Conservation (phyloP, 1,140 invertebrate genomes). For the Drosophila repleta region DNA sequence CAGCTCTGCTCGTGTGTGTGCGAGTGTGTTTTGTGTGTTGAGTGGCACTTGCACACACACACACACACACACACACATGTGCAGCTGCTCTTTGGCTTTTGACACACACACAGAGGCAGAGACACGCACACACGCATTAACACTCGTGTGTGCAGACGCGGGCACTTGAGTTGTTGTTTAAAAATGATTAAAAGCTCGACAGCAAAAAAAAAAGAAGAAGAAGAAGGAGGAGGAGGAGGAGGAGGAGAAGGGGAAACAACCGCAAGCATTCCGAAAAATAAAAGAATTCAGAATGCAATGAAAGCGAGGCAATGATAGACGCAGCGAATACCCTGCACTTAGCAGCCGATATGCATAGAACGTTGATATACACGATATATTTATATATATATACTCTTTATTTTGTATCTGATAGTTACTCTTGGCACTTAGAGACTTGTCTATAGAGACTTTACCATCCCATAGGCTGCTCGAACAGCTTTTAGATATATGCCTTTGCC, state of each 20-base stretch:
- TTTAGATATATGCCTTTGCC: no score
- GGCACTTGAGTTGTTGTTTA: conserved; percentile 61
- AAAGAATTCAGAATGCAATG: conserved; percentile 14
- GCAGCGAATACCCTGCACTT: neutral
- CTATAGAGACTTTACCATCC: no score
- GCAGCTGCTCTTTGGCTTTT: conserved; percentile 43
- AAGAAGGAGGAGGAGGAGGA: no score
- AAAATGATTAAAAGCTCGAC: conserved; percentile 63
- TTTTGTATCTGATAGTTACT: no score
- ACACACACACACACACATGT: conserved; percentile 3
- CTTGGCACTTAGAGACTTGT: no score
- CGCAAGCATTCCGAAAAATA: conserved; percentile 19
- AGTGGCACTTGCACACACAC: conserved; percentile 48
- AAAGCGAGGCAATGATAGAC: neutral
- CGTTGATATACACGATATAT: no score
- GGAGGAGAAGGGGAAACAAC: no score
- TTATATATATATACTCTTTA: no score
- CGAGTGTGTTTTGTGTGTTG: conserved; percentile 49
- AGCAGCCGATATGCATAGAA: no score
- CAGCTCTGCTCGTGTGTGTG: conserved; percentile 11
- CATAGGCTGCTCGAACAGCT: no score
- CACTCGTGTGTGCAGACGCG: conserved; percentile 37
- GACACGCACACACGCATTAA: conserved; percentile 25
- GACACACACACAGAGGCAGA: conserved; percentile 21
- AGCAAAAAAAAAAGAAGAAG: conserved; percentile 9